Percentiles rank a stretch among this genome's conserved stretches.
phyloP scores from a whole-genome alignment of 2,888 invertebrate species.

The Falcaria lacertinaria region DNA sequence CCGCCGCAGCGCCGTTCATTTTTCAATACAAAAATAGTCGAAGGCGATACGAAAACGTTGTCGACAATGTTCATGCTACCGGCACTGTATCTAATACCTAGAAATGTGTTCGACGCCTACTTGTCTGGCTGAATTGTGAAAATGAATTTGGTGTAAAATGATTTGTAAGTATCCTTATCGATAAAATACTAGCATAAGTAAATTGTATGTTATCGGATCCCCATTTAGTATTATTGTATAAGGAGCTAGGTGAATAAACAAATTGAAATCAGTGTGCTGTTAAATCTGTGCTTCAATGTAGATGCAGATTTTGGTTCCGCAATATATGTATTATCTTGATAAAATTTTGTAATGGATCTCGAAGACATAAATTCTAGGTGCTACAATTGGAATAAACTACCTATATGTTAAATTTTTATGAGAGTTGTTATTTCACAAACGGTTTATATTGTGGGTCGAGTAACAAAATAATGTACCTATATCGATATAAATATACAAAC shows the following conservation, averaged over 20 bases:
- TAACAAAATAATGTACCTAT: background rate
- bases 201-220: background rate
- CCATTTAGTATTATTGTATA: background rate
- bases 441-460: too few relatives aligned
- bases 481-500: background rate
- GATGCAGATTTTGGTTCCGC: conserved; percentile 35
- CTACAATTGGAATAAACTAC: conserved; percentile 65
- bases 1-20: too few relatives aligned
- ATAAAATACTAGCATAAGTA: background rate
- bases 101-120: background rate
- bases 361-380: conserved; percentile 67
- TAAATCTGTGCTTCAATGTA: conserved; percentile 15
- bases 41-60: too few relatives aligned
- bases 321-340: conserved; percentile 26
- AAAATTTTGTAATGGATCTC: conserved; percentile 55
- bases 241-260: background rate
- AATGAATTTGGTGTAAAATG: background rate
- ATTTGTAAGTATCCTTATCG: too few relatives aligned
- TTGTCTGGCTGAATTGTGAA: background rate
- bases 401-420: conserved; percentile 43
- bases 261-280: background rate
- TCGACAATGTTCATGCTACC: too few relatives aligned
- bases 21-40: too few relatives aligned
- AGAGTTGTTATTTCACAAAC: conserved; percentile 11
- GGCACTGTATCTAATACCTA: background rate